Evolutionary conservation across 2,888 invertebrate genomes (phyloP).

Genomic region (Resseliella maxima): DNA sequence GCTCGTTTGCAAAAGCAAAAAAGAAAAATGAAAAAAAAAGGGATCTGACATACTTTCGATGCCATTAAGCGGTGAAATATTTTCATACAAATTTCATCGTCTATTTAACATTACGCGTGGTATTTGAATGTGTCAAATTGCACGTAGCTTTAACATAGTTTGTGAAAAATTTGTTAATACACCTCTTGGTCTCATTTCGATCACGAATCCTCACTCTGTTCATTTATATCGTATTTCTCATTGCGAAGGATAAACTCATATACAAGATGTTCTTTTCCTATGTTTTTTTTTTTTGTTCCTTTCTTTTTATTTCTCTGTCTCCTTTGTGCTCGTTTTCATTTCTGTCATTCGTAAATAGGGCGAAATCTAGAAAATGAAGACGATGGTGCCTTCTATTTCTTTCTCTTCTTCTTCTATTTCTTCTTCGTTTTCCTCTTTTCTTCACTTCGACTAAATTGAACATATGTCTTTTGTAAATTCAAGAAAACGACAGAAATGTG

Average conservation of each 20-base stretch:
- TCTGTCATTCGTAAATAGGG: conserved; percentile 41
- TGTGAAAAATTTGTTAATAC: background rate
- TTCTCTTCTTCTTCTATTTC: background rate
- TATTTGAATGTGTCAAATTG: background rate
- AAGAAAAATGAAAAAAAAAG: too few species aligned
- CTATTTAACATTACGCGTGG: background rate
- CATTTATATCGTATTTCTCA: background rate
- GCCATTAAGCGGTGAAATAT: too few species aligned
- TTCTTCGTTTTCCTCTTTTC: background rate
- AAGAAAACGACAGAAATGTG: background rate
- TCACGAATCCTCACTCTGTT: too few species aligned
- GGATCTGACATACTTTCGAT: background rate
- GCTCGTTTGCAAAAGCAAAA: background rate
- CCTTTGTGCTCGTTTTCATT: background rate
- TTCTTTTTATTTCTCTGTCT: background rate
- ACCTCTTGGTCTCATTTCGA: background rate
- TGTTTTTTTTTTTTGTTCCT: background rate
- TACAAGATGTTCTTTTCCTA: background rate
- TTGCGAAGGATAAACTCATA: conserved; percentile 1
- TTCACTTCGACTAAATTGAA: background rate
- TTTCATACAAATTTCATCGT: background rate
- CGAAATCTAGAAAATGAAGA: background rate
- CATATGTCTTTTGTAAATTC: conserved; percentile 42
- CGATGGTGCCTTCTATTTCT: background rate
- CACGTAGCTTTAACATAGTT: background rate